These are phyloP conservation scores for Limnephilus marmoratus DNA, from an alignment of 2,888 invertebrate genomes.

Conservation along the genomic window DNA sequence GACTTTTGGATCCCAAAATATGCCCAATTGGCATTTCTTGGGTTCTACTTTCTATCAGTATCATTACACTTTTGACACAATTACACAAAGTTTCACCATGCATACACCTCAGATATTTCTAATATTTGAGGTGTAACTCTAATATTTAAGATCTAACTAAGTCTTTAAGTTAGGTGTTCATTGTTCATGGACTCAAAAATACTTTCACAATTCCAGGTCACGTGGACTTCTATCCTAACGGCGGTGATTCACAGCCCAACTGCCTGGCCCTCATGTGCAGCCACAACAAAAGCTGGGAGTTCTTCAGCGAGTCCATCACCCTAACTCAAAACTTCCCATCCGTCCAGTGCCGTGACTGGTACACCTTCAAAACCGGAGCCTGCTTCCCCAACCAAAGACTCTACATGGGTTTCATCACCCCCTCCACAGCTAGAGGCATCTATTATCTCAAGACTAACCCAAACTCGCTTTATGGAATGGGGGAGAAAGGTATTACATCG, in stretches of 20 bases:
- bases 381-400: slow-evolving; percentile 26
- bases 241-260: slow-evolving; percentile 72
- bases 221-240: slow-evolving; percentile 73
- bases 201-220: slow-evolving; percentile 69
- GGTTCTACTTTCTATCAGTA: no score
- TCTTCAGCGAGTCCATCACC: slow-evolving; percentile 70
- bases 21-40: no score
- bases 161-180: no score
- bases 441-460: slow-evolving; percentile 52
- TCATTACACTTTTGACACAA: no score
- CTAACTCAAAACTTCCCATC: slow-evolving; percentile 69
- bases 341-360: slow-evolving; percentile 57
- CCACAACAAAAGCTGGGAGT: slow-evolving; percentile 71
- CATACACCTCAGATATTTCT: no score
- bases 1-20: no score
- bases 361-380: slow-evolving; percentile 38
- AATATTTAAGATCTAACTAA: no score
- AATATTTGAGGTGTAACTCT: background rate
- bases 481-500: slow-evolving; percentile 35
- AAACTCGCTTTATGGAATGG: slow-evolving; percentile 38
- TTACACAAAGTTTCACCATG: no score
- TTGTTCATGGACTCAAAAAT: background rate
- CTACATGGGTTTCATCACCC: slow-evolving; percentile 53
- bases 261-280: slow-evolving; percentile 72
- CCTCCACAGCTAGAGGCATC: slow-evolving; percentile 38